Evolutionary conservation across 2,113 vertebrate species (phyloP).

Genomic region (Ginglymostoma cirratum): DNA sequence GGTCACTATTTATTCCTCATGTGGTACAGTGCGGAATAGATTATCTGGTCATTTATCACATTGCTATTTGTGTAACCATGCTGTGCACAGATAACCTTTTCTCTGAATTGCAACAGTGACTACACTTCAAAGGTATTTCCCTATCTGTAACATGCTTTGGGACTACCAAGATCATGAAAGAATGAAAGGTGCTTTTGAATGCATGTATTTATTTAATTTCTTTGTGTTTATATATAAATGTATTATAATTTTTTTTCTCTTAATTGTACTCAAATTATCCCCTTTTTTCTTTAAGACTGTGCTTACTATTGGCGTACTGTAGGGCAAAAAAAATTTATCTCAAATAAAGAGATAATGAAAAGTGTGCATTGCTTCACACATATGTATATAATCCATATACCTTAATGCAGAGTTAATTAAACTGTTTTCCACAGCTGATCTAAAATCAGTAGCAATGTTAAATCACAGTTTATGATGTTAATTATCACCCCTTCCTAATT

Average conservation of each 20-base stretch:
- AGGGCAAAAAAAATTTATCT: background rate
- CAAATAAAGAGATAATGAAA: background rate
- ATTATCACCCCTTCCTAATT: background rate
- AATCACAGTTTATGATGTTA: background rate
- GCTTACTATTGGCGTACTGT: background rate
- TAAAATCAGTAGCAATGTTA: background rate
- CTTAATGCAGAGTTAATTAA: background rate
- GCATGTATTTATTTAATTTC: no score
- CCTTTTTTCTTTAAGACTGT: background rate
- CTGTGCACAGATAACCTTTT: background rate
- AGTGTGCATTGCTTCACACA: background rate
- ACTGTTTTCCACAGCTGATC: background rate
- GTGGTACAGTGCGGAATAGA: background rate
- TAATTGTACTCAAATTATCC: background rate
- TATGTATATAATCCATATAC: background rate
- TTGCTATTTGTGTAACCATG: background rate
- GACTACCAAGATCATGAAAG: background rate
- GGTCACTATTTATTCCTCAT: background rate
- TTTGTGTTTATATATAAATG: background rate
- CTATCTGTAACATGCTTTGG: background rate
- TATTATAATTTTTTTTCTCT: background rate
- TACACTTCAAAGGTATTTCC: no score
- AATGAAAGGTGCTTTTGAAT: no score
- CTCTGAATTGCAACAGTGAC: background rate
- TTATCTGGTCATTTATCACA: background rate